Base-by-base conservation (phyloP, 2,888 invertebrate genomes). In the Melinaea menophilus region DNA sequence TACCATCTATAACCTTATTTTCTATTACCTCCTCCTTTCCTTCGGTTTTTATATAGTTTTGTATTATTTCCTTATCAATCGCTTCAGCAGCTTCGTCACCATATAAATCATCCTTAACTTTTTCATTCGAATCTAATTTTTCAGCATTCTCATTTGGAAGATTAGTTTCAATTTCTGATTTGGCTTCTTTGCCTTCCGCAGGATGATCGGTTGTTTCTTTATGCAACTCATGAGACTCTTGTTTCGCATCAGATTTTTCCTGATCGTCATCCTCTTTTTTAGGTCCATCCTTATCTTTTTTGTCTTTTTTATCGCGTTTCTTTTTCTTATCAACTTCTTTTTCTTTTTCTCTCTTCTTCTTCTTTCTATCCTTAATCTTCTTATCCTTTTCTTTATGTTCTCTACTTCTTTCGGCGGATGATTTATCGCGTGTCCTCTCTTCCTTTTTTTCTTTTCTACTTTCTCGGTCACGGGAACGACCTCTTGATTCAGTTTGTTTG, bases 351-450 rank as follows among this genome's bases (percentile, higher is more conserved):
- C 91, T 84, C 65, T 90, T 92, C 72, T 87, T 92, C 81, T 80
- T 81, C 73, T 75, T 82, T 73, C 75, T 79, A 66, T 85, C 85
- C 69, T 84, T 86, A 66, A 91, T 81, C 76, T 91, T 92, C 70
- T 91, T 91, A 62, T 92, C 92, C 72, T 92, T 92, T 22, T 93
- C 92, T 75, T 92, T 93, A 62, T 91, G 92, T 64, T 92, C 92
- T 69, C 85, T 90, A 69, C 74, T 86, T 74, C 88, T 81, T 48
- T 92, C 92, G 31, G 89, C 86, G 45, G 84, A 84, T 12, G 87
- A 82, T 71, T 85, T 85, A 62, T 90, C 85, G 61, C 85, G 77
- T 71, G 74, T 69, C 81, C 90, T 79, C 73, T 92, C 84, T 76
- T 91, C 87, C 76, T 92, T 92, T 74, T 91, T 92, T 68, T 92